Base-by-base conservation (phyloP, 2,797 vertebrate species). In the Sarcoramphus papa region DNA sequence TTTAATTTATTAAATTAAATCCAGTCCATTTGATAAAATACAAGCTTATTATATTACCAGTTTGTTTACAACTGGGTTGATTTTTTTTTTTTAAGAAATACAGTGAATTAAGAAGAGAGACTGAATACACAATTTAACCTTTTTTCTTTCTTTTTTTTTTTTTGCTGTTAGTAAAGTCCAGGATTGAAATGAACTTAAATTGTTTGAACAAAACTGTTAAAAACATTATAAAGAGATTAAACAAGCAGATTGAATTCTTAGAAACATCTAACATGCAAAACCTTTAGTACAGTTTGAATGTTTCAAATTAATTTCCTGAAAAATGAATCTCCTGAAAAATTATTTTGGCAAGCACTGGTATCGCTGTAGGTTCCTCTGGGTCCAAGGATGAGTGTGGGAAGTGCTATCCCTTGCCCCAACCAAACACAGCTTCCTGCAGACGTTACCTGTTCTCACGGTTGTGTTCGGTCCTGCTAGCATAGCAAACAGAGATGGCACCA, bases 191-290 rank as follows among this genome's bases (percentile, higher is more conserved):
- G 23, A 97, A 96, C 64, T 73, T 63, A 67, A 92, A 89, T 9
- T 72, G 33, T 94, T 94, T 64, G 90, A 96, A 95, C 90, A 95
- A 92, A 93, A 84, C 53, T 28, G 45, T 93, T 95, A 97, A 95
- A 97, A 96, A 97, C 62, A 43, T 95, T 96, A 97, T 62, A 93
- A 95, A 96, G 87, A 92, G 94, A 96, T 96, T 69, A 85, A 91
- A 97, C 91, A 88, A 90, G 97, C 97, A 97, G 79, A 56, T 35
- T 79, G 77, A 57, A 84, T 51, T 85, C 77, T 95, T 88, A 93
- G 88, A 94, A 97, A 97, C 86, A 92, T 65, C 68, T 84, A 96
- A 88, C 94, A 92, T 97, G 96, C 97, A 97, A 96, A 95, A 90
- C 69, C 67, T 93, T 48, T 63, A 87, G 17, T 68, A 50, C 75